phyloP scores from a whole-genome alignment of 2,113 vertebrate species.

The Notarius quadriscutis region DNA sequence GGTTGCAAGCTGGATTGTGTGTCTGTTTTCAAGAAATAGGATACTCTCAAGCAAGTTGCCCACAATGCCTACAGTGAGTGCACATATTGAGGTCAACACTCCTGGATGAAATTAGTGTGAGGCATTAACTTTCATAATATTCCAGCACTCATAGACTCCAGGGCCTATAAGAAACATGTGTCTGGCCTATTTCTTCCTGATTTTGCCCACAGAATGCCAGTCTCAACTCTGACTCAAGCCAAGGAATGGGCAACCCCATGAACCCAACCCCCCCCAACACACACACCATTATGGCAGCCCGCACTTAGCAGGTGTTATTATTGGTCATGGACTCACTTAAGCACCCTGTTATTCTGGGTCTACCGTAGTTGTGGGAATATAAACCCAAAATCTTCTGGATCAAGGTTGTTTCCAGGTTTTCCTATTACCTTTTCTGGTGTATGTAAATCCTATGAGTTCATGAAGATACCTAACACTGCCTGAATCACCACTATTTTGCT shows the following conservation, averaged over 20 bases:
- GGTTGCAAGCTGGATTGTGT: background rate
- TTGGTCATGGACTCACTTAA: constrained; percentile 19
- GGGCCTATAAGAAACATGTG: background rate
- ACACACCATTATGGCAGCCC: constrained; percentile 3
- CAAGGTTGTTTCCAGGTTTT: constrained; percentile 10
- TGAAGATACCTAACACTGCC: background rate
- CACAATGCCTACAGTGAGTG: constrained; percentile 3
- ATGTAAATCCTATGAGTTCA: background rate
- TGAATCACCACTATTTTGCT: constrained; percentile 9
- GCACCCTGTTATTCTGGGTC: constrained; percentile 13
- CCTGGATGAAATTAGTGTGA: constrained; percentile 3
- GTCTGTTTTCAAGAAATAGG: background rate
- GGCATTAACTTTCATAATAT: constrained; percentile 10
- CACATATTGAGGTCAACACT: constrained; percentile 5
- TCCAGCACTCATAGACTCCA: background rate
- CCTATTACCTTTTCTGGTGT: background rate
- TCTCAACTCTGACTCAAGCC: constrained; percentile 5
- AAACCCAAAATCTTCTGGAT: constrained; percentile 3
- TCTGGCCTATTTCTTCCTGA: background rate
- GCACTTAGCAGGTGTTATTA: constrained; percentile 11
- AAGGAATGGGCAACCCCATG: background rate
- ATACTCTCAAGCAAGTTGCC: background rate
- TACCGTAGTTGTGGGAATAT: background rate
- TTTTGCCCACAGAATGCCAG: constrained; percentile 23
- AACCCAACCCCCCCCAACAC: background rate